Evolutionary conservation across 2,797 vertebrate species (phyloP), one percentile per base, ranked within the genome.

Genomic region (Syncerus caffer): DNA sequence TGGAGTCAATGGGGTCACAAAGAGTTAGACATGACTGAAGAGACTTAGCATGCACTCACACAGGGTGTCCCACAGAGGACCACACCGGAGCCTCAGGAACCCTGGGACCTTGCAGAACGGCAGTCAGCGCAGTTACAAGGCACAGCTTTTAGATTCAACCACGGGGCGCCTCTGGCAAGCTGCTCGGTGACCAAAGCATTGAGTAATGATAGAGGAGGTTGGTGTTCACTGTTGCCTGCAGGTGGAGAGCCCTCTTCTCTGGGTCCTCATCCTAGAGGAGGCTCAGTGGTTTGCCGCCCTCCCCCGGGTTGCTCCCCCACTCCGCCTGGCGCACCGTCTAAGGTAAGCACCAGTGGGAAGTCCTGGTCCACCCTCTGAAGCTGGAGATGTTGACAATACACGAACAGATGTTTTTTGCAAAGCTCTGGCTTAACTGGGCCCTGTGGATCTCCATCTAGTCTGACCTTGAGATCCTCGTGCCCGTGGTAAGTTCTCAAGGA

Each of bases 121-220:
- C 97, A 97, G 85, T 97, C 97, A 96, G 97, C 96, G 95, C 92
- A 98, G 98, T 98, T 92, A 97, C 92, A 97, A 98, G 97, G 95
- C 93, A 95, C 94, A 67, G 80, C 96, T 97, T 96, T 96, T 27
- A 97, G 93, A 74, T 29, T 86, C 97, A 97, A 98, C 97, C 98
- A 85, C 34, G 23, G 96, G 42, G 2, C 90, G 95, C 50, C 94
- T 96, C 93, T 79, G 94, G 96, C 76, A 97, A 97, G 97, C 98
- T 97, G 97, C 97, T 98, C 84, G 16, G 29, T 80, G 64, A 29
- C 2, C 85, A 94, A 91, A 29, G 19, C 5, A 94, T 42, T 51
- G 91, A 90, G 50, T 0, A 3, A 94, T 74, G 87, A 96, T 80
- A 60, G 96, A 92, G 78, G 96, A 91, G 92, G 78, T 97, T 93